Base-by-base conservation (phyloP, 1,140 invertebrate species). In the Glossosoma conforme region DNA sequence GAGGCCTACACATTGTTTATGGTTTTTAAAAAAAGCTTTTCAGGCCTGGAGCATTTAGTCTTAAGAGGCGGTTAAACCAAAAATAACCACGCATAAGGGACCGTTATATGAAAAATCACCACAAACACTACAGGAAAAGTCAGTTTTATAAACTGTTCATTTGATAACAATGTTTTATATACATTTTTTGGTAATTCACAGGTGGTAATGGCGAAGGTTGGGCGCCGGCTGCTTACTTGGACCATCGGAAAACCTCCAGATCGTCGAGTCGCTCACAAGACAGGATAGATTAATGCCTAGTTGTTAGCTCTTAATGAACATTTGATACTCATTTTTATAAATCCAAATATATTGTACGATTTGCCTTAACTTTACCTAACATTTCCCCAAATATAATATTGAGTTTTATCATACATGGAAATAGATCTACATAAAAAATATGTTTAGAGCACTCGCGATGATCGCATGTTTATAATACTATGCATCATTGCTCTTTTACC, bases 161-260 rank as follows among this genome's bases (percentile, higher is more conserved):
- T 8, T 8, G 6, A 28, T 28, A n/a, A 28, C 6, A 28, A n/a
- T 28, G 25, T 28, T 6, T 28, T 28, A 28, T 28, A 6, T 28
- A 8, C 6, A 3, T 32, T 44, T 33, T 20, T 2, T 35, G 11
- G 18, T 18, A n/a, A 10, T 44, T 58, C 61, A 8, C 45, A 84
- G 80, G 78, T 52, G 80, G 78, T 14, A 76, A 79, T 52, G 71
- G 81, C 54, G 91, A 93, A 72, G 93, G 93, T 17, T 97, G 93
- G 93, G 91, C 90, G 28, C 93, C 92, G 20, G 89, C 90, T 3
- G 89, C 90, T n/a, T 96, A 93, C 69, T 75, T 96, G 57, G 91
- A 93, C 72, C 82, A 83, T 65, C 78, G 82, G 62, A 89, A 84
- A 73, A 83, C 81, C 19, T 86, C 82, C 30, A 77, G 83, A 52